Evolutionary conservation across 2,888 invertebrate genomes (phyloP).

Genomic region (Creontiades dilutus): DNA sequence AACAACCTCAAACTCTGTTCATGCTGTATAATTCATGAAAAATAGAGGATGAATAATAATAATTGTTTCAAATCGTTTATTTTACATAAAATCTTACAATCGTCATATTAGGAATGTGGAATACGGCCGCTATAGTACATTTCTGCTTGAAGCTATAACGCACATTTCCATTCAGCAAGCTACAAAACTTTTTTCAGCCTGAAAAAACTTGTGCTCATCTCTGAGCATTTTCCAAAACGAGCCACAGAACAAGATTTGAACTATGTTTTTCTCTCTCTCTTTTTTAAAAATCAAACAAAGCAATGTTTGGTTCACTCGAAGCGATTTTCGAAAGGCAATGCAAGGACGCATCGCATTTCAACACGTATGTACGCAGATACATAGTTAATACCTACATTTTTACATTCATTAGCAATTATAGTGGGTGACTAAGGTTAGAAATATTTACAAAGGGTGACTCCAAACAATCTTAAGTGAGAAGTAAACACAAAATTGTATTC

Average conservation of each 20-base stretch:
- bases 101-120: conserved; percentile 48
- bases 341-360: conserved; percentile 30
- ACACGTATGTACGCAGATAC: conserved; percentile 52
- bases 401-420: conserved; percentile 53
- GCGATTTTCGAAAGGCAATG: conserved; percentile 33
- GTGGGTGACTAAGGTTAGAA: conserved; percentile 31
- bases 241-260: neutral
- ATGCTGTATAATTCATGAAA: no score
- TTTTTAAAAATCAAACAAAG: neutral
- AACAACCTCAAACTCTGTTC: no score
- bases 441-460: conserved; percentile 53
- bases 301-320: conserved; percentile 23
- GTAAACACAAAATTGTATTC: neutral
- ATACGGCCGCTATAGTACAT: conserved; percentile 61
- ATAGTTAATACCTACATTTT: conserved; percentile 24
- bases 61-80: conserved; percentile 24
- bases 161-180: conserved; percentile 52
- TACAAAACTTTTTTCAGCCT: conserved; percentile 54
- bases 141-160: conserved; percentile 59
- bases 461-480: conserved; percentile 37
- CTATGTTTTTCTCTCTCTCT: neutral
- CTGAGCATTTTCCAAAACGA: neutral
- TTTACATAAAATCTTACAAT: conserved; percentile 69
- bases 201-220: neutral
- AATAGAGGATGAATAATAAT: no score